Base-by-base conservation (phyloP, 2,888 invertebrate species). In the Scaptomyza tumidula region DNA sequence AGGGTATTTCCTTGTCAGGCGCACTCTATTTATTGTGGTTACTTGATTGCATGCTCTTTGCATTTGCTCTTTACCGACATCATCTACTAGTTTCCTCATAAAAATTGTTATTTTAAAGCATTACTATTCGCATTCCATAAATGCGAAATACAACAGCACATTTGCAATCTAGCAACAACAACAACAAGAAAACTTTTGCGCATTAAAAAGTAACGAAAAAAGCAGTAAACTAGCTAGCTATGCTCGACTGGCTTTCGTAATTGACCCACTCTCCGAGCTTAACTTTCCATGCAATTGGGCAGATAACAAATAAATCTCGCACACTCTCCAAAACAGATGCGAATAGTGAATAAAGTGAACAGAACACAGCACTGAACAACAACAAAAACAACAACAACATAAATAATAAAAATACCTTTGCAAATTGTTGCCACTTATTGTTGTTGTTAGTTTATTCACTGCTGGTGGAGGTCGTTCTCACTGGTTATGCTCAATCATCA, bases 401-500 rank as follows among this genome's bases (percentile, higher is more conserved):
- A 24, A 24, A 53, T 46, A 52, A 53, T 29, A 16, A 35, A 56
- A 64, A 62, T 77, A 66, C 63, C 56, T 65, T 64, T 64, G 62
- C 71, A 63, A 67, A 86, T 76, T 76, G 57, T 44, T 60, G 55
- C 27, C 69, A 53, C 75, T 61, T 49, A 67, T 31, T 56, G 54
- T 54, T 61, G 65, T 43, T 64, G 45, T 35, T 49, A 19, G 44
- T 73, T 72, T 61, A 81, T 87, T 58, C 63, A 72, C 69, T 86
- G 41, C 10, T 16, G 9, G 86, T 83, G 80, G 83, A 83, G 88
- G 83, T 83, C 83, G 83, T 76, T 86, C 80, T 83, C 83, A 80
- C 71, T 82, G 69, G 70, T 73, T 82, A 85, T 83, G 86, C 80
- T 76, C 66, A 66, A 65, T 79, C 80, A 73, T 73, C 63, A 74